These are phyloP conservation scores for Burhinus oedicnemus DNA, from an alignment of 2,113 vertebrate species.

Conservation along the genomic window DNA sequence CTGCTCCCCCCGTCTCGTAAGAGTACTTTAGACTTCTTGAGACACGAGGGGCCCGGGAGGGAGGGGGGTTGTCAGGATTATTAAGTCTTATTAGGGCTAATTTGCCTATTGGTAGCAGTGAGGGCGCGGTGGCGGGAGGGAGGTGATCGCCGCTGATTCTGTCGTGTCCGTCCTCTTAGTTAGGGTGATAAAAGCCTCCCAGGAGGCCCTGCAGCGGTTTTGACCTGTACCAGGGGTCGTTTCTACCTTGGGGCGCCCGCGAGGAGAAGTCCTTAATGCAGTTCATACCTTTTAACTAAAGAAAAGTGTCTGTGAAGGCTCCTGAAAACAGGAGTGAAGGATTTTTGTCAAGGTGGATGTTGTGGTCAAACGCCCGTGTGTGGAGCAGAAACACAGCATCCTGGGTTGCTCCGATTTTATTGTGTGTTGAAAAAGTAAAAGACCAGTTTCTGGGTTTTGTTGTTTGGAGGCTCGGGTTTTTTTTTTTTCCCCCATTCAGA, in stretches of 20 bases:
- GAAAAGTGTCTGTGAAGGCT: not conserved
- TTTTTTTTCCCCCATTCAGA: not conserved
- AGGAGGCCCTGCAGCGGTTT: not conserved
- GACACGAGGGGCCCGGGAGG: not conserved
- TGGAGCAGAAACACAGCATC: not conserved
- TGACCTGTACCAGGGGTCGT: not conserved
- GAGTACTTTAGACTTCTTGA: conserved; percentile 65
- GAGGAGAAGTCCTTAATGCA: not conserved
- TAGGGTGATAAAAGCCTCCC: not conserved
- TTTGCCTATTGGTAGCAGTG: not conserved
- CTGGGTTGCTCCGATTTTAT: not conserved
- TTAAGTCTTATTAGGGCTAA: not conserved
- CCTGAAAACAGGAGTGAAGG: not conserved
- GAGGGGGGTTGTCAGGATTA: not conserved
- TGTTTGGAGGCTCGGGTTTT: not conserved
- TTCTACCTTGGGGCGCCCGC: rapidly evolving
- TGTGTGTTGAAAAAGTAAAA: not conserved
- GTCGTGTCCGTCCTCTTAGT: not conserved
- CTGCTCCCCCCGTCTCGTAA: not conserved
- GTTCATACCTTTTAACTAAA: rapidly evolving
- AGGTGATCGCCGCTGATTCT: not conserved
- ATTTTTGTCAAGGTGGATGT: not conserved
- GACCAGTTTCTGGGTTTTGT: not conserved
- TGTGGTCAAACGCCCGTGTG: rapidly evolving
- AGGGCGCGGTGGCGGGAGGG: not conserved